phyloP scores from a whole-genome alignment of 2,797 vertebrate genomes.

The Loriculus beryllinus region DNA sequence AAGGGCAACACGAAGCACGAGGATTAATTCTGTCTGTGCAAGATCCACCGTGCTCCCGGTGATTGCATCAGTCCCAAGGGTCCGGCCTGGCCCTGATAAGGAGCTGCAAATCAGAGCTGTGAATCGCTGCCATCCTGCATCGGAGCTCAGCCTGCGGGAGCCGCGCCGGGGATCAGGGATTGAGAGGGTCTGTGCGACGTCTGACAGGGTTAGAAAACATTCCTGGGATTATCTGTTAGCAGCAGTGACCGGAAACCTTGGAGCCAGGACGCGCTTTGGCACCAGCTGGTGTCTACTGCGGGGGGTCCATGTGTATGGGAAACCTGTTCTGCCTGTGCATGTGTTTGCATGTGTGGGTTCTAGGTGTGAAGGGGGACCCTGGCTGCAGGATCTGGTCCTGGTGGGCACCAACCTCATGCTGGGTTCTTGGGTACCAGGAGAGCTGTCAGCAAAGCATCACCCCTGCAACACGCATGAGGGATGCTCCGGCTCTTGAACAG shows the following conservation, averaged over 20 bases:
- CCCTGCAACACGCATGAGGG: rapidly evolving
- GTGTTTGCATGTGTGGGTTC: rapidly evolving
- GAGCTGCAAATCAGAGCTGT: background rate
- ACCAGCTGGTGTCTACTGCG: background rate
- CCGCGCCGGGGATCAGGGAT: background rate
- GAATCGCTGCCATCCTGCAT: background rate
- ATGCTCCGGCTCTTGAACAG: background rate
- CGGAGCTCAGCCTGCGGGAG: background rate
- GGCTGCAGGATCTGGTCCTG: background rate
- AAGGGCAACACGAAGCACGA: background rate
- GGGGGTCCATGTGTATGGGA: rapidly evolving
- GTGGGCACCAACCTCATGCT: background rate
- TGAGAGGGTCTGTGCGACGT: background rate
- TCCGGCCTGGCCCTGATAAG: background rate
- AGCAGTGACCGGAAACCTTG: background rate
- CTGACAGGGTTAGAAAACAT: background rate
- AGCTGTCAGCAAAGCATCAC: background rate
- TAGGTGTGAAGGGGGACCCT: background rate
- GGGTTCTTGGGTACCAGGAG: background rate
- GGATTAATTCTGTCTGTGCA: background rate
- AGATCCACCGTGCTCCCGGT: background rate
- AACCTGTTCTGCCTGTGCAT: background rate
- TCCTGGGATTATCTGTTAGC: background rate
- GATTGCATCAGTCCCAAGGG: background rate
- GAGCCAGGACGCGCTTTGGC: background rate